Evolutionary conservation across 2,888 invertebrate species (phyloP), one percentile per base, ranked within the genome.

Genomic region (Hylaea fasciaria): DNA sequence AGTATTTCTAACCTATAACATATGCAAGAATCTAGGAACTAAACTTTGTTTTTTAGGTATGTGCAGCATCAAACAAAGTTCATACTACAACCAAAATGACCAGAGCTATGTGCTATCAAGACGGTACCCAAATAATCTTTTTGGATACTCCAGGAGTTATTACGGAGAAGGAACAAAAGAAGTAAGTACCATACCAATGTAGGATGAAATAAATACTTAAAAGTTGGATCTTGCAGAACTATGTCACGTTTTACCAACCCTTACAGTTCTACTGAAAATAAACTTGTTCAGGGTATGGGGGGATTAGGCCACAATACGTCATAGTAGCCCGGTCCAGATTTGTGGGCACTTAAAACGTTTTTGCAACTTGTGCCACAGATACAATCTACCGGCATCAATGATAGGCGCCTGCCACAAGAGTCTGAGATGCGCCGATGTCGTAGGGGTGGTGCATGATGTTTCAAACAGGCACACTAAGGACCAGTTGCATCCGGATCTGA

Each of bases 71-170:
- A 0, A 94, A 94, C 44, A 98, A 98, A 92, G 97, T 98, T 41
- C 98, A 99, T 76, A 98, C 98, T 11, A 98, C 98, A 0, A 94
- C 96, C 64, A 93, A 93, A 65, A 93, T 95, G 67, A 94, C 95
- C 2, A 92, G 94, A 73, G 97, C 96, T 2, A 94, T 98, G 72
- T 94, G 94, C 72, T 95, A 94, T 41, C 91, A 95, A 65, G 94
- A 94, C n/a, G 93, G 96, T 62, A 95, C 96, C 0, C 99, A 99
- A 88, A 93, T 99, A 40, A 94, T 98, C 37, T 97, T 99, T 79
- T 91, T 98, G 29, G 99, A 99, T 80, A 98, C 98, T 3, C 99
- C 99, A 1, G 99, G 99, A 28, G 87, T 98, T 37, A 95, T 98
- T 0, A 94, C 95, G 17, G 86, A 91, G 43, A 89, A 90, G 39